Conservation (phyloP, 2,797 vertebrate genomes). For the Acrocephalus scirpaceus region DNA sequence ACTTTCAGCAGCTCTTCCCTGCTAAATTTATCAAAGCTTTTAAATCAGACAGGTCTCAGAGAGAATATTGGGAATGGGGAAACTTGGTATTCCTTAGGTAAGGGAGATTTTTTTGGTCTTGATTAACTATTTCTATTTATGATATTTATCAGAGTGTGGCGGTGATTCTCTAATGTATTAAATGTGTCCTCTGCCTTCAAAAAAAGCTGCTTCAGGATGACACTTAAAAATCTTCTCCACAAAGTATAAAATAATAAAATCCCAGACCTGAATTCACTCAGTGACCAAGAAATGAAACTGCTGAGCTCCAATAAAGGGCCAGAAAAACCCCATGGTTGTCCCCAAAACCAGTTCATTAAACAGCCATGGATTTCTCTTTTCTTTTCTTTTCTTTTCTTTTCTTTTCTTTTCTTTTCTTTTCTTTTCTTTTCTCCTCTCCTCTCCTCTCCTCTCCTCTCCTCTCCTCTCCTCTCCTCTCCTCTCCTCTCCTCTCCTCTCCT, state of each 20-base stretch:
- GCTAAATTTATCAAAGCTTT: conserved; percentile 21
- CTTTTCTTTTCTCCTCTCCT: no score
- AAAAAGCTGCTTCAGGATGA: neutral
- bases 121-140: neutral
- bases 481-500: no score
- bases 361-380: no score
- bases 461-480: no score
- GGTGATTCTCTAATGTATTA: neutral
- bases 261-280: neutral
- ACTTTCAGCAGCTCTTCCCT: neutral
- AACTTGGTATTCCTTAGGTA: neutral
- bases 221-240: neutral
- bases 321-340: neutral
- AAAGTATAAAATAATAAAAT: neutral
- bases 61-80: neutral
- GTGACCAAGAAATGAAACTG: neutral
- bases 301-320: neutral
- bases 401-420: no score
- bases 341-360: neutral
- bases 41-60: neutral
- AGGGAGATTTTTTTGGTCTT: neutral
- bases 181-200: neutral
- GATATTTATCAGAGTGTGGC: neutral
- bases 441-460: no score
- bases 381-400: no score